Percentiles rank a stretch among this genome's conserved stretches.
Conservation (phyloP, 2,888 invertebrate genomes). For the Latrodectus elegans region DNA sequence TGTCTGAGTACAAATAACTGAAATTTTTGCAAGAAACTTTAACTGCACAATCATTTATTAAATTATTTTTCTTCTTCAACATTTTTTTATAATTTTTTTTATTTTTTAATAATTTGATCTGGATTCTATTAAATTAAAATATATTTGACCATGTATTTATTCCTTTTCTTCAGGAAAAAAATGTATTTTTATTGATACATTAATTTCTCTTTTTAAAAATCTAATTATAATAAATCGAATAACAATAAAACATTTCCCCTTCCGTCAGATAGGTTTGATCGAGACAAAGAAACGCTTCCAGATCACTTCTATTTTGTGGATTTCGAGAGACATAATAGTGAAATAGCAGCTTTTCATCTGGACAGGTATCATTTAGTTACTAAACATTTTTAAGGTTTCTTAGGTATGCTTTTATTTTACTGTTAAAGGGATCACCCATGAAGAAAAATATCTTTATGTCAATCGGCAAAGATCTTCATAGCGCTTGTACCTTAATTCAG, state of each 20-base stretch:
- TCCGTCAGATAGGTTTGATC: constrained; percentile 84
- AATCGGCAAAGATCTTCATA: not conserved
- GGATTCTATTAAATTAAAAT: too few species aligned
- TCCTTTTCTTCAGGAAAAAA: too few species aligned
- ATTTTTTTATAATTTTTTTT: too few species aligned
- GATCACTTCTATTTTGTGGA: constrained; percentile 99
- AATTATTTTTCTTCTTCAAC: too few species aligned
- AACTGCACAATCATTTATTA: too few species aligned
- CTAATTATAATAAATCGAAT: too few species aligned
- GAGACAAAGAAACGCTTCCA: constrained; percentile 96
- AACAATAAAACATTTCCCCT: not conserved
- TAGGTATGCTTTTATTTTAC: not conserved
- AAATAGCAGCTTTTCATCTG: constrained; percentile 98
- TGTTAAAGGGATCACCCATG: not conserved
- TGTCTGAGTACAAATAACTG: too few species aligned
- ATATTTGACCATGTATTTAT: too few species aligned
- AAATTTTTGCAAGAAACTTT: too few species aligned
- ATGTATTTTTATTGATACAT: too few species aligned
- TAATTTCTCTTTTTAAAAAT: too few species aligned
- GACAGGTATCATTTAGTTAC: constrained; percentile 83
- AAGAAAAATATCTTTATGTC: not conserved
- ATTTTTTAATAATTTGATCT: too few species aligned
- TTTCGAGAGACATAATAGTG: constrained; percentile 97
- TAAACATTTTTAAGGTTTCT: constrained; percentile 71
- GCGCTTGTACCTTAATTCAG: not conserved